These are phyloP conservation scores for Epinotia nisella DNA, from an alignment of 2,888 invertebrate species.

Conservation along the genomic window DNA sequence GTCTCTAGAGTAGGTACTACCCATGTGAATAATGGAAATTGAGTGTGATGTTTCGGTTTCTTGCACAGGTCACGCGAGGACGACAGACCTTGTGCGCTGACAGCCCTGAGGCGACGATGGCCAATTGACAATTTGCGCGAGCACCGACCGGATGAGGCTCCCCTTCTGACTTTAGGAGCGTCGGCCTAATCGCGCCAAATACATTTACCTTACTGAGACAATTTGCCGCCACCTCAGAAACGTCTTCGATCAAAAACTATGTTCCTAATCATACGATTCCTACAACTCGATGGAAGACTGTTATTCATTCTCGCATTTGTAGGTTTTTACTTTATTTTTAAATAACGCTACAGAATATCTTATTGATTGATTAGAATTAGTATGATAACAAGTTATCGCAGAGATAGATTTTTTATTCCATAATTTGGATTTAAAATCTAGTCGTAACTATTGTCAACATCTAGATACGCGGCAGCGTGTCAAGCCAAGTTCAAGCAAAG, in stretches of 20 bases:
- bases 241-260: background rate
- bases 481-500: too few species aligned
- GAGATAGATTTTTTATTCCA: background rate
- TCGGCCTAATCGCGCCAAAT: slow-evolving; percentile 63
- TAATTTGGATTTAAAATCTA: background rate
- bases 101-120: slow-evolving; percentile 72
- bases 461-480: too few species aligned
- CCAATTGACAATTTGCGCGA: slow-evolving; percentile 81
- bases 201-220: slow-evolving; percentile 48
- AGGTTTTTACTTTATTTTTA: background rate
- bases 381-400: background rate
- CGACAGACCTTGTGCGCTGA: slow-evolving; percentile 59
- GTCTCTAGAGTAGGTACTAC: background rate
- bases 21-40: background rate
- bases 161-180: slow-evolving; percentile 74
- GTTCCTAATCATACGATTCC: background rate
- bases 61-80: slow-evolving; percentile 62
- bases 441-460: too few species aligned
- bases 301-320: background rate
- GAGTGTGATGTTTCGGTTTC: slow-evolving; percentile 48
- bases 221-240: slow-evolving; percentile 21
- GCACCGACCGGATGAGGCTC: slow-evolving; percentile 80
- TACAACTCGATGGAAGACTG: too few species aligned
- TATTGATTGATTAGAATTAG: background rate
- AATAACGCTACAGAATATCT: background rate